phyloP scores from a whole-genome alignment of 2,113 vertebrate genomes.

The Anguilla japonica region DNA sequence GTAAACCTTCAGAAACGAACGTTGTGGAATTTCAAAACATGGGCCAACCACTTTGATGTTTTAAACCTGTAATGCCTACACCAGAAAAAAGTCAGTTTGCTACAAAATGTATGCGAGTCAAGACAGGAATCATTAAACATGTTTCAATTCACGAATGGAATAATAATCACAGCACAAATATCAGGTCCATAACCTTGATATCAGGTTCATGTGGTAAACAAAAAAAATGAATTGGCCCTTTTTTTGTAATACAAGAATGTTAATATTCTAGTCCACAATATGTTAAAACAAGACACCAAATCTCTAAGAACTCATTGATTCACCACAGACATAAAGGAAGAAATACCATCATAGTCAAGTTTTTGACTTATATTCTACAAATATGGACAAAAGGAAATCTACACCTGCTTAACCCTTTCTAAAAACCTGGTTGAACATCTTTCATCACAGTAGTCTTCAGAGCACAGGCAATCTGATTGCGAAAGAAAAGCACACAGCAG shows the following conservation, averaged over 20 bases:
- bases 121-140: not conserved
- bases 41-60: not conserved
- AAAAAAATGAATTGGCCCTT: not conserved
- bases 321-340: not conserved
- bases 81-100: not conserved
- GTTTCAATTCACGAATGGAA: not conserved
- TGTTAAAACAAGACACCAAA: not conserved
- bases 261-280: not conserved
- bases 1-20: not conserved
- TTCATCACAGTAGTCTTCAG: not conserved
- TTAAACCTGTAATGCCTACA: not conserved
- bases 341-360: not conserved
- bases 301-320: not conserved
- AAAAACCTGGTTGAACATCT: not conserved
- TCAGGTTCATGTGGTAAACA: constrained; percentile 21
- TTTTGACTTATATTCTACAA: not conserved
- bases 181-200: constrained; percentile 4
- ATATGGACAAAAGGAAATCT: not conserved
- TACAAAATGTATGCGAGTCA: not conserved
- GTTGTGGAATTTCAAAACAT: too few relatives aligned
- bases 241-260: constrained; percentile 26
- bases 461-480: constrained; percentile 9
- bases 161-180: constrained; percentile 25
- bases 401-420: not conserved
- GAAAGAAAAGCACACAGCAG: constrained; percentile 4